Base-by-base conservation (phyloP, 1,140 invertebrate genomes). In the Drosophila bocqueti region DNA sequence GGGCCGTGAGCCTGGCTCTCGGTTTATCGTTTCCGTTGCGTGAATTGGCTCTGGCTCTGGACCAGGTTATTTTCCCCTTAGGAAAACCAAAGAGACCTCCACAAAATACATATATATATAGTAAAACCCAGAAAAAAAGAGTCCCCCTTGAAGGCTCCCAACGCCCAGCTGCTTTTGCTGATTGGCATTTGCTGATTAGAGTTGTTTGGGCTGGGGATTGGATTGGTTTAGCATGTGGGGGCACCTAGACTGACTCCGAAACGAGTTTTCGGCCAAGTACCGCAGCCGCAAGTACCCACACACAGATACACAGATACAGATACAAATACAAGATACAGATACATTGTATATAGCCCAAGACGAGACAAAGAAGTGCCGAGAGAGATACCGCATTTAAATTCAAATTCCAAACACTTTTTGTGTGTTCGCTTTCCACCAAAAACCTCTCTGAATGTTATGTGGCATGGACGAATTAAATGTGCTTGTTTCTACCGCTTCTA, bases 341-440 rank as follows among this genome's bases (percentile, higher is more conserved):
- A 52, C 26, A 7, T 11, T 57, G 54, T 40, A 57, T 57, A 57
- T 26, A 13, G 36, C 54, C 21, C 15, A 38, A 24, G 54, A 16
- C n/a, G 54, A 55, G 66, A 58, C 65, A 69, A 71, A 72, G 66
- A 71, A 57, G 47, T 72, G 66, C 45, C 45, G 71, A 77, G 74
- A 76, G 57, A 86, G 67, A 79, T 72, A 83, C 76, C 76, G 79
- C 66, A 82, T 83, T 63, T 72, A 78, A 85, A 86, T 86, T 86
- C 80, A 68, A 87, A 86, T 86, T 79, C 83, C 81, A 83, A 72
- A 82, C 72, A 71, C 82, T 79, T 76, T 49, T 69, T 72, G 58
- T 52, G 58, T 45, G 58, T 45, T 74, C 72, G 49, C 72, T 75
- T 75, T 74, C 72, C 69, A 75, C 60, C 54, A 57, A 47, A 75